Conservation (phyloP, 2,888 invertebrate species). For the Dilophus febrilis region DNA sequence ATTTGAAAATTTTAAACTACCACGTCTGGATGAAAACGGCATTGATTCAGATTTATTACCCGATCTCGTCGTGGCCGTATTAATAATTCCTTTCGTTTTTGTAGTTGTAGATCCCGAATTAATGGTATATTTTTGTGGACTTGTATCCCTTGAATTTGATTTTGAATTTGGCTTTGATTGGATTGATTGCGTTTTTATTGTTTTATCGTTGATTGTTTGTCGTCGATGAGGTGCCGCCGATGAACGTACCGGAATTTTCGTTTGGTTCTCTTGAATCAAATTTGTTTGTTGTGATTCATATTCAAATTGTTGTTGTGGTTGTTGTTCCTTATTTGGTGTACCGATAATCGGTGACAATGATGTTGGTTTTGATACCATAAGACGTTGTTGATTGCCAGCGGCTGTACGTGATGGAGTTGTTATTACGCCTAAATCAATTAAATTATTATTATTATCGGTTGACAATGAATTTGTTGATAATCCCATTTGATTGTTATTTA, state of each 20-base stretch:
- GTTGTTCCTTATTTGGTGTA: constrained; percentile 26
- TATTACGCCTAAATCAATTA: constrained; percentile 1
- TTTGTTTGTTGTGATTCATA: constrained; percentile 5
- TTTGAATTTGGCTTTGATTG: constrained; percentile 12
- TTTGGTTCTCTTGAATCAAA: constrained; percentile 17
- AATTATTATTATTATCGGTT: neutral
- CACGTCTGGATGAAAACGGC: no score
- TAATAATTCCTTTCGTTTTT: neutral
- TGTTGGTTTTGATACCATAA: constrained; percentile 22
- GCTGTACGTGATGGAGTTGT: neutral
- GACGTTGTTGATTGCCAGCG: constrained; percentile 16
- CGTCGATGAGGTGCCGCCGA: no score
- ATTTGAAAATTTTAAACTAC: no score
- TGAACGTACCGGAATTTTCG: constrained; percentile 24
- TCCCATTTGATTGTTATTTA: neutral
- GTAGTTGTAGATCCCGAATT: neutral
- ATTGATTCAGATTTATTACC: constrained; percentile 1
- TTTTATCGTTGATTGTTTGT: neutral
- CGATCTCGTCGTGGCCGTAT: no score
- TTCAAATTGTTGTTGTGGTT: constrained; percentile 2
- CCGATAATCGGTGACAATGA: constrained; percentile 29
- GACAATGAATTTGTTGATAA: neutral
- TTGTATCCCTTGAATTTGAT: constrained; percentile 10
- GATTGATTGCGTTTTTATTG: constrained; percentile 6
- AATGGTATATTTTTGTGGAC: constrained; percentile 8